Percentiles rank a stretch among this genome's conserved stretches.
Conservation (phyloP, 2,113 vertebrate species). For the Charina bottae region DNA sequence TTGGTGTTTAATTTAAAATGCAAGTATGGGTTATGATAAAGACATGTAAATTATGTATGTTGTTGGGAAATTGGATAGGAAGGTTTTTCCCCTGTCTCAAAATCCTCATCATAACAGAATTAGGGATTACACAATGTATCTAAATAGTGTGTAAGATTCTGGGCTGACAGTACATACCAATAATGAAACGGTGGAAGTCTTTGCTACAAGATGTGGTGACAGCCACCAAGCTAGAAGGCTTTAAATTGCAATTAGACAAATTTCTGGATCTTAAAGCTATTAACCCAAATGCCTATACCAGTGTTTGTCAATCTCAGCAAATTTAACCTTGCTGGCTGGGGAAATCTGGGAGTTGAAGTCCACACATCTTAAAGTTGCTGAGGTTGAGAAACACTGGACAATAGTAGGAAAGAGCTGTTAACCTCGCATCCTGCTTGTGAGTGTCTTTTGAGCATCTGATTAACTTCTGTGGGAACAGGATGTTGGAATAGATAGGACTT, state of each 20-base stretch:
- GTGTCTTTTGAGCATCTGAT: not conserved
- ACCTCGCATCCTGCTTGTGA: no score
- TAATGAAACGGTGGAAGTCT: not conserved
- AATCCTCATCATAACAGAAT: not conserved
- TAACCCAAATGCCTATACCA: not conserved
- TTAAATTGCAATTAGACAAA: not conserved
- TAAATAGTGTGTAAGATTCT: not conserved
- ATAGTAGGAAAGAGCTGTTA: no score
- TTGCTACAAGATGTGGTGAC: not conserved
- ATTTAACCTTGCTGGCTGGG: no score
- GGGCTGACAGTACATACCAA: not conserved
- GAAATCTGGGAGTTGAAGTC: no score
- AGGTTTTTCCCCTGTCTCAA: not conserved
- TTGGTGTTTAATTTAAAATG: not conserved
- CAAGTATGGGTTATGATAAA: not conserved
- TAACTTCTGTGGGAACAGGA: not conserved
- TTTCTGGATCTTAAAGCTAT: not conserved
- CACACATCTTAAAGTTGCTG: no score
- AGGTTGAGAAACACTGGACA: no score
- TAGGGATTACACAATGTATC: not conserved
- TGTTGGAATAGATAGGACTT: not conserved
- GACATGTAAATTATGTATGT: not conserved
- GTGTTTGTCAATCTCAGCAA: no score
- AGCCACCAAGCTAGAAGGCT: not conserved
- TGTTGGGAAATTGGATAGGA: not conserved